These are phyloP conservation scores for Alexandromys fortis DNA, from an alignment of 2,113 vertebrate species.

Conservation along the genomic window DNA sequence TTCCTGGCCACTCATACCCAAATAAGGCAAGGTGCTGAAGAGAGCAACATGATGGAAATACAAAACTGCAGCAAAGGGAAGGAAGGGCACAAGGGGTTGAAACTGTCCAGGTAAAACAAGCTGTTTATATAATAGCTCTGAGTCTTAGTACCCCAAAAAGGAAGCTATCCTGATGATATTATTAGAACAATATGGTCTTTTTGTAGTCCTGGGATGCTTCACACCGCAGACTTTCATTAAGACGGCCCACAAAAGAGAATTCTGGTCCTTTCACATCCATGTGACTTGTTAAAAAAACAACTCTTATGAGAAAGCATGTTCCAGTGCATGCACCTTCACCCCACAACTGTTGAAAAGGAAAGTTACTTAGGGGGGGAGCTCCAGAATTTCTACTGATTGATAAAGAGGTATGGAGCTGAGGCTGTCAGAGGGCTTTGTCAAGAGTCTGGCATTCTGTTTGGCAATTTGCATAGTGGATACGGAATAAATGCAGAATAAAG, in stretches of 20 bases:
- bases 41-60: neutral
- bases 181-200: neutral
- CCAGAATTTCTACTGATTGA: constrained; percentile 3
- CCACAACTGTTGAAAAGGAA: neutral
- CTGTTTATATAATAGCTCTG: neutral
- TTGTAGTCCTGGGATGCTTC: constrained; percentile 21
- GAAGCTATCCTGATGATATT: neutral
- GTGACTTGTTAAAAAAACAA: neutral
- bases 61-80: no score
- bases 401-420: neutral
- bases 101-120: neutral
- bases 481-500: neutral
- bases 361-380: constrained; percentile 22
- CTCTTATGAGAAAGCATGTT: neutral
- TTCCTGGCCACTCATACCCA: no score
- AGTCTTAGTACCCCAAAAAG: neutral
- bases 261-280: neutral
- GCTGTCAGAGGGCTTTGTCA: neutral
- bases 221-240: neutral
- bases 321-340: no score
- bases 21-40: no score
- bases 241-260: neutral
- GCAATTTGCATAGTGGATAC: neutral
- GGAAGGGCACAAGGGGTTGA: neutral
- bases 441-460: neutral